These are phyloP conservation scores for Sciurus niger DNA, from an alignment of 2,113 vertebrate genomes.

Conservation along the genomic window DNA sequence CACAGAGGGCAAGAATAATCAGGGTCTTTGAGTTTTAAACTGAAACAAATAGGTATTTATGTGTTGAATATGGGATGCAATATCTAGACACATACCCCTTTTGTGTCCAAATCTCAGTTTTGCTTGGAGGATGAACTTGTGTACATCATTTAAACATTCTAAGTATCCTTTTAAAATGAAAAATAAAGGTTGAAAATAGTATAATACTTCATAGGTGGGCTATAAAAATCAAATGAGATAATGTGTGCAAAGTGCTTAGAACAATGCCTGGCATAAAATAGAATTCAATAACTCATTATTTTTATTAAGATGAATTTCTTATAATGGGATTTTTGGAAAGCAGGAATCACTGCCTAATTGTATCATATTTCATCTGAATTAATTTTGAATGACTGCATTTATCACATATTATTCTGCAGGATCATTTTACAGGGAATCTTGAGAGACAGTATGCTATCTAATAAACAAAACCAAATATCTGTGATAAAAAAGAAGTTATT, in stretches of 20 bases:
- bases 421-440: neutral
- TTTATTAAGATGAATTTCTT: conserved; percentile 58
- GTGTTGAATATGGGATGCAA: neutral
- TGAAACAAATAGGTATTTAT: neutral
- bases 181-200: neutral
- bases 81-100: neutral
- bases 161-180: neutral
- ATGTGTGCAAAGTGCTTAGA: neutral
- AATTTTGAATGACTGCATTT: conserved; percentile 61
- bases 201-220: neutral
- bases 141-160: neutral
- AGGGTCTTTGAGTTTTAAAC: neutral
- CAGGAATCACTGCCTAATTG: conserved; percentile 47
- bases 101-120: neutral
- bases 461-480: neutral
- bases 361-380: conserved; percentile 61
- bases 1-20: neutral
- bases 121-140: neutral
- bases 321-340: conserved; percentile 50
- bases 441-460: neutral
- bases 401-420: conserved; percentile 27
- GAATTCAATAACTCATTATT: conserved; percentile 52
- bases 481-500: neutral
- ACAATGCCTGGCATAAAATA: neutral
- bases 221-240: neutral